Percentiles rank a stretch among this genome's conserved stretches.
These are phyloP conservation scores for Apogon hyalosoma DNA, from an alignment of 2,797 vertebrate species.

Conservation along the genomic window DNA sequence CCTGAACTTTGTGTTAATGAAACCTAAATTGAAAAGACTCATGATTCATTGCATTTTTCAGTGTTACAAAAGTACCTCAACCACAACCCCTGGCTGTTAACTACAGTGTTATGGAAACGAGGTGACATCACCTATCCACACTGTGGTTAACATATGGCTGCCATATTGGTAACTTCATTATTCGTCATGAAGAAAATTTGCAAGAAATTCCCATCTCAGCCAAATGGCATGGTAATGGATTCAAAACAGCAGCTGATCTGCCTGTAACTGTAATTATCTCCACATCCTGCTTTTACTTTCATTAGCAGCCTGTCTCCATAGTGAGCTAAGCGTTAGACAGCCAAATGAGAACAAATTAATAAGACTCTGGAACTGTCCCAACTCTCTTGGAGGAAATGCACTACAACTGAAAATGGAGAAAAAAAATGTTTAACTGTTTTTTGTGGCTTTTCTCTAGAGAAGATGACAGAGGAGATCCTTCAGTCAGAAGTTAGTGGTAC, in stretches of 20 bases:
- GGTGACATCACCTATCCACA: slow-evolving; percentile 10
- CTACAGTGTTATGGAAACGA: slow-evolving; percentile 4
- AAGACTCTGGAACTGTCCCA: slow-evolving; percentile 62
- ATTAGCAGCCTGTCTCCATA: slow-evolving; percentile 67
- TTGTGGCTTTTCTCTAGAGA: slow-evolving; percentile 12
- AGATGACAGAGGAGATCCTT: slow-evolving; percentile 16
- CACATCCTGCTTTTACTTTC: slow-evolving; percentile 77
- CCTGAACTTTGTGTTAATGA: too few species aligned
- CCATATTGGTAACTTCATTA: slow-evolving; percentile 59
- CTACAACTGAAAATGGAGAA: slow-evolving; percentile 12
- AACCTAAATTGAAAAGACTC: too few species aligned
- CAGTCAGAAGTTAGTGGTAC: slow-evolving; percentile 16
- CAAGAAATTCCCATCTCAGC: slow-evolving; percentile 51
- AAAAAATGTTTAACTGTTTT: slow-evolving; percentile 12
- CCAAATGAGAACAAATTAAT: slow-evolving; percentile 73
- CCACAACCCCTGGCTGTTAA: not conserved
- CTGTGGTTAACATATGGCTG: slow-evolving; percentile 42
- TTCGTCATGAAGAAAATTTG: slow-evolving; percentile 50
- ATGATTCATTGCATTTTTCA: too few species aligned
- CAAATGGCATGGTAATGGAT: slow-evolving; percentile 75
- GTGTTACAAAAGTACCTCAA: too few species aligned
- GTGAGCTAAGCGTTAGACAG: slow-evolving; percentile 51
- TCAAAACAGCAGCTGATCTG: slow-evolving; percentile 73
- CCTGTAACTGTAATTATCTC: slow-evolving; percentile 75
- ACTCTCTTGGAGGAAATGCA: slow-evolving; percentile 39